phyloP scores from a whole-genome alignment of 2,888 invertebrate genomes.

The Sepioteuthis lessoniana region DNA sequence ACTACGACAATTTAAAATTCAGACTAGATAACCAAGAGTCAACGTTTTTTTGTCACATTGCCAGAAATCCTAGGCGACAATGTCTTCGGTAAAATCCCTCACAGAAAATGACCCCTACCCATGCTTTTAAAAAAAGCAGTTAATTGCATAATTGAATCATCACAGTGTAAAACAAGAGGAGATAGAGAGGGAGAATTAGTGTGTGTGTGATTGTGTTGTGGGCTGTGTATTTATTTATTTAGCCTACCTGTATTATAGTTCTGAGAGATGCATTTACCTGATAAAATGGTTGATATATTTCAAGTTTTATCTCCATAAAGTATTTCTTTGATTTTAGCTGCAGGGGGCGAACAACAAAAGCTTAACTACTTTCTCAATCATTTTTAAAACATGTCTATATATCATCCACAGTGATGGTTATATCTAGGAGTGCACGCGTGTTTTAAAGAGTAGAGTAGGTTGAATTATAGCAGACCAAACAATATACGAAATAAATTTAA shows the following conservation, averaged over 20 bases:
- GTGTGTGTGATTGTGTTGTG: background rate
- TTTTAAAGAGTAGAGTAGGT: no score
- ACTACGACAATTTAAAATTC: background rate
- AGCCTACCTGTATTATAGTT: background rate
- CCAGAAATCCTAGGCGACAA: conserved; percentile 2
- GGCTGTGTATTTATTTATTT: background rate
- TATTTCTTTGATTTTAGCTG: background rate
- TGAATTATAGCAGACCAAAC: background rate
- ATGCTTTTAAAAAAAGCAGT: background rate
- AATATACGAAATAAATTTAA: background rate
- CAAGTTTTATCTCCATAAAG: background rate
- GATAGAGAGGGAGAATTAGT: background rate
- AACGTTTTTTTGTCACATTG: background rate
- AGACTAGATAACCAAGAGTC: background rate
- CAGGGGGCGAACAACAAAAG: background rate
- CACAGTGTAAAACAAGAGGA: background rate
- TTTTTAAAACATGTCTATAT: background rate
- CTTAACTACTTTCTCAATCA: background rate
- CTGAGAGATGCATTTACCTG: background rate
- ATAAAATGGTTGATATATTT: conserved; percentile 33
- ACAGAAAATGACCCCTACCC: background rate
- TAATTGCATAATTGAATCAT: conserved; percentile 33
- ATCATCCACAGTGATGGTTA: background rate
- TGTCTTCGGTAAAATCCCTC: background rate
- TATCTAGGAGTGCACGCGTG: background rate